phyloP scores from a whole-genome alignment of 2,113 vertebrate genomes.

The Callopanchax toddi region DNA sequence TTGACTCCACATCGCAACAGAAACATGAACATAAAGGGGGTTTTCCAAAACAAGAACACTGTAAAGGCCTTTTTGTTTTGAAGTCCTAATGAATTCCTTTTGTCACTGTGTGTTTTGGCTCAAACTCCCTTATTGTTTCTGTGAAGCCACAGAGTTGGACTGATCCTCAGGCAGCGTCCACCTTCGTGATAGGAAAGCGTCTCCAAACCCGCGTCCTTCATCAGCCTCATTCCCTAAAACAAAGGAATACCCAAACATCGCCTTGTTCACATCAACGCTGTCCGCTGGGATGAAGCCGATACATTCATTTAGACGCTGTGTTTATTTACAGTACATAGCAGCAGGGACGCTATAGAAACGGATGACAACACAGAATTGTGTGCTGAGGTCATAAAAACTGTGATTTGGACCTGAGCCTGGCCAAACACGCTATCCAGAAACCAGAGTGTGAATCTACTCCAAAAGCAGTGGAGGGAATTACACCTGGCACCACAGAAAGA shows the following conservation, averaged over 20 bases:
- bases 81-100: slow-evolving; percentile 22
- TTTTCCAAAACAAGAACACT: slow-evolving; percentile 2
- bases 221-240: slow-evolving; percentile 32
- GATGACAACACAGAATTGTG: slow-evolving; percentile 56
- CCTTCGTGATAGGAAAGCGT: slow-evolving; percentile 28
- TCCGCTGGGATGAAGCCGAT: slow-evolving; percentile 21
- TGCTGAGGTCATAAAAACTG: slow-evolving; percentile 67
- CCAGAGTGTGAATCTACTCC: slow-evolving; percentile 27
- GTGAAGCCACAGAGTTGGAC: slow-evolving; percentile 26
- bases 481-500: slow-evolving; percentile 36
- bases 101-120: slow-evolving; percentile 35
- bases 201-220: slow-evolving; percentile 34
- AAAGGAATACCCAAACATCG: slow-evolving; percentile 34
- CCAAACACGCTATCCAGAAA: slow-evolving; percentile 59
- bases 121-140: slow-evolving; percentile 48
- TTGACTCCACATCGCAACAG: slow-evolving; percentile 47
- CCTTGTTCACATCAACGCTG: slow-evolving; percentile 31
- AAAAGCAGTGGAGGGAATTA: slow-evolving; percentile 57
- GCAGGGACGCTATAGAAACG: slow-evolving; percentile 63
- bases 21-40: slow-evolving; percentile 8
- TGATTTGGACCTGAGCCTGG: slow-evolving; percentile 53
- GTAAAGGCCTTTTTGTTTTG: slow-evolving; percentile 34
- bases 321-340: slow-evolving; percentile 71
- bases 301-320: slow-evolving; percentile 44
- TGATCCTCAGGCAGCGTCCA: slow-evolving; percentile 15